Evolutionary conservation across 2,797 vertebrate species (phyloP).

Genomic region (Diplodus sargus): DNA sequence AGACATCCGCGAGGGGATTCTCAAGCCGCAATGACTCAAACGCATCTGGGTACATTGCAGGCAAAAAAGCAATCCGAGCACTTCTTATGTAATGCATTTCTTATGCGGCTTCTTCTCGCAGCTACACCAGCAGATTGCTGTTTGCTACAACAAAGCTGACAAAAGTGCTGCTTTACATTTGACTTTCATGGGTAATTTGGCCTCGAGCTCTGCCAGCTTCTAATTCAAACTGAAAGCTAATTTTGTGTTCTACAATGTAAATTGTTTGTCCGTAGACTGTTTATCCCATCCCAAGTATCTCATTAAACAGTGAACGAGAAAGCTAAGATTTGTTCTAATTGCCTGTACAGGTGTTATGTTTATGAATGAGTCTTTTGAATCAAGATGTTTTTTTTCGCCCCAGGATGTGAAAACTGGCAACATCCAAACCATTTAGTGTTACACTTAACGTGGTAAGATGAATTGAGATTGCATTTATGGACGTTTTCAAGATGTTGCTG

Average conservation of each 20-base stretch:
- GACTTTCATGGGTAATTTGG: slow-evolving; percentile 39
- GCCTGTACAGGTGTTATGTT: not conserved
- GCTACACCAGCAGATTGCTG: slow-evolving; percentile 19
- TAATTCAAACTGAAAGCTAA: slow-evolving; percentile 32
- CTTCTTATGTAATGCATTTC: not conserved
- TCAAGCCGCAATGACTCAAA: not conserved
- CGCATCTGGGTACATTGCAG: not conserved
- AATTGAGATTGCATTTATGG: not conserved
- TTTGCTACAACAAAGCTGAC: slow-evolving; percentile 19
- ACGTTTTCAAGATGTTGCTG: not conserved
- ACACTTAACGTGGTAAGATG: not conserved
- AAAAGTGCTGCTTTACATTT: slow-evolving; percentile 36
- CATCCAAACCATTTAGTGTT: not conserved
- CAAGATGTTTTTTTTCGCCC: not conserved
- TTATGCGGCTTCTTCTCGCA: not conserved
- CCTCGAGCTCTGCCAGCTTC: slow-evolving; percentile 23
- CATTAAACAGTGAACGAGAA: not conserved
- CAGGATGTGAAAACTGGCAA: not conserved
- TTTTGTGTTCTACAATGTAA: slow-evolving; percentile 21
- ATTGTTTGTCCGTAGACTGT: slow-evolving; percentile 7
- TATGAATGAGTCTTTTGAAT: not conserved
- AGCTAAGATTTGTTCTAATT: not conserved
- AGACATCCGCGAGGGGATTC: not conserved
- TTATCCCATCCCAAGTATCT: not conserved
- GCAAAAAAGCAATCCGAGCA: not conserved